phyloP scores from a whole-genome alignment of 2,797 vertebrate genomes.

The Ispidina picta region DNA sequence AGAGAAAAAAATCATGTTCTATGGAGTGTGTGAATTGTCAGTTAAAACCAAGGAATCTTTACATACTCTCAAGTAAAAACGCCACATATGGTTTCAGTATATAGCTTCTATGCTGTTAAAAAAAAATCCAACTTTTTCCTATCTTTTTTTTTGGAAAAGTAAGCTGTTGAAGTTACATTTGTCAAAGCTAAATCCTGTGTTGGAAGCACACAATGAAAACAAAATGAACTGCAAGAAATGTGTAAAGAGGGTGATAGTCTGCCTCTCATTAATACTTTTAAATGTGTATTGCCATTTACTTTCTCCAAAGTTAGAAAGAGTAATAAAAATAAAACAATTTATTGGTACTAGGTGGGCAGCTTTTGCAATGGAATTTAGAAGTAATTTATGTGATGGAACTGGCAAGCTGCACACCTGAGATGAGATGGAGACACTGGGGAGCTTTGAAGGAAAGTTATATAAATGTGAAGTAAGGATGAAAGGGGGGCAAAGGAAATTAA shows the following conservation, averaged over 20 bases:
- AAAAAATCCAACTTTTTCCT: not conserved
- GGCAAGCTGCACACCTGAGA: not conserved
- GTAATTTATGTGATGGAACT: not conserved
- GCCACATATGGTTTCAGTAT: slow-evolving; percentile 40
- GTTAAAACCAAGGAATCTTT: slow-evolving; percentile 27
- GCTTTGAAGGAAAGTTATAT: not conserved
- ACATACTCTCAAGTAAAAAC: not conserved
- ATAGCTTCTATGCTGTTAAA: not conserved
- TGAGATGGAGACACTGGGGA: not conserved
- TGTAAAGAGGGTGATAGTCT: not conserved
- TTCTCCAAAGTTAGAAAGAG: not conserved
- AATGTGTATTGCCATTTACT: slow-evolving; percentile 13
- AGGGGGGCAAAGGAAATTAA: not conserved
- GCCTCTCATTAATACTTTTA: not conserved
- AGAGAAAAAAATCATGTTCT: not conserved
- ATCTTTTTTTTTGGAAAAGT: slow-evolving; percentile 3
- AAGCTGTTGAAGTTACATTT: slow-evolving; percentile 41
- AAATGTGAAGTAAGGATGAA: slow-evolving; percentile 15
- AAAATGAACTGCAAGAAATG: slow-evolving; percentile 2
- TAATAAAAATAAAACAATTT: slow-evolving; percentile 21
- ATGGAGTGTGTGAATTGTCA: not conserved
- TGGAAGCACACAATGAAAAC: slow-evolving; percentile 33
- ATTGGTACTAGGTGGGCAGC: not conserved
- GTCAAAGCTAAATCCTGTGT: slow-evolving; percentile 16
- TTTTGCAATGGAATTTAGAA: slow-evolving; percentile 6